Evolutionary conservation across 2,888 invertebrate genomes (phyloP), one percentile per base, ranked within the genome.

Genomic region (Pandemis cinnamomeana): DNA sequence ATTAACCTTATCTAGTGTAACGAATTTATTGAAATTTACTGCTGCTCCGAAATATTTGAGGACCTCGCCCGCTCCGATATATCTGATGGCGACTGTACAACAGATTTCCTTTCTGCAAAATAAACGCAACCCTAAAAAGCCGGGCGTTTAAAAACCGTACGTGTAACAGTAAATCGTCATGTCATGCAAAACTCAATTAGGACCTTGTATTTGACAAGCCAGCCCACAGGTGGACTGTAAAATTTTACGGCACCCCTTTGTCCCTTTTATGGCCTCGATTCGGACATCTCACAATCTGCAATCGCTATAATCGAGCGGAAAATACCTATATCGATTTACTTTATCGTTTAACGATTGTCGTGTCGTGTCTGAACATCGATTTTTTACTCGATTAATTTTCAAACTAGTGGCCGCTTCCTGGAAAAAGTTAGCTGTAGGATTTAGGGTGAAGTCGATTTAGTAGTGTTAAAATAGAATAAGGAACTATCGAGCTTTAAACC

Each of bases 191-290:
- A 27, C 27, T 27, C 58, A 58, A 58, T 58, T 58, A 58, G 27
- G 27, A 27, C 58, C 20, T 51, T 67, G 36, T 67, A 71, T 55
- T 15, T 51, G 41, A 42, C 10, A 67, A 13, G 36, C 71, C 51
- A 42, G 51, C n/a, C 13, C 13, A 71, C 66, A 60, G 48, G 20
- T 58, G 71, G 48, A 71, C 44, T 15, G 63, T 72, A 48, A 63
- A 63, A 7, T 51, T 5, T 20, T 20, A 71, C 46, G 44, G n/a
- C 13, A 11, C 46, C 48, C 62, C 48, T 15, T 20, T 41, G 20
- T 67, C 71, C 8, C 41, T 60, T 72, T 72, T 27, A 64, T 11
- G 27, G 11, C 48, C 27, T 60, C 58, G 64, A 72, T 51, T 51
- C 51, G 13, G 51, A 51, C 51, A 13, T 13, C 13, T 13, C 48